phyloP scores from a whole-genome alignment of 2,113 vertebrate species.

The Pleuronectes platessa region DNA sequence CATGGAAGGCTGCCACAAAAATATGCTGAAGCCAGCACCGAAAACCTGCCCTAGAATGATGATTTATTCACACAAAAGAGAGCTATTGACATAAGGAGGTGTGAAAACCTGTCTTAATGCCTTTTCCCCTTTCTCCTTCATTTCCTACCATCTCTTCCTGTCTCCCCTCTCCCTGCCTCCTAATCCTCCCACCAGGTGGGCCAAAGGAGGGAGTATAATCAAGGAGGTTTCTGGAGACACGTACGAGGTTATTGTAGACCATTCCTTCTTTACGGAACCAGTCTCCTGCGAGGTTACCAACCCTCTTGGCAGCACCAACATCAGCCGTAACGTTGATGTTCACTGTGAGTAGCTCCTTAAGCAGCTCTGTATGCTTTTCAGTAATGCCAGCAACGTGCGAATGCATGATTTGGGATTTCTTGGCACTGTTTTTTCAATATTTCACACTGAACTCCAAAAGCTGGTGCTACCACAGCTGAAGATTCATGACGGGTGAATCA shows the following conservation, averaged over 20 bases:
- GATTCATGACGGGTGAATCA: conserved; percentile 20
- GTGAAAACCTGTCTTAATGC: conserved; percentile 45
- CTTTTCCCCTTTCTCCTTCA: conserved; percentile 33
- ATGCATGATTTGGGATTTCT: conserved; percentile 1
- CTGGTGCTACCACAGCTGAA: not conserved
- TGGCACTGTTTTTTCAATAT: conserved; percentile 10
- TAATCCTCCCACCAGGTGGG: conserved; percentile 87
- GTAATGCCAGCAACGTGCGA: not conserved
- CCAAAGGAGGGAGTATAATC: conserved; percentile 93
- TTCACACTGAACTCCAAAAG: conserved; percentile 9
- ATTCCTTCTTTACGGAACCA: conserved; percentile 95
- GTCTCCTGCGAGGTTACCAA: conserved; percentile 98
- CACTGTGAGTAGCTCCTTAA: conserved; percentile 88
- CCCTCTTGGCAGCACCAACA: conserved; percentile 94
- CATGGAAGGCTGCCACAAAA: conserved; percentile 70
- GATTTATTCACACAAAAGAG: conserved; percentile 77
- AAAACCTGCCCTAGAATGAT: conserved; percentile 67
- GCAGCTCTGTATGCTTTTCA: not conserved
- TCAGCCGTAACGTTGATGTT: conserved; percentile 96
- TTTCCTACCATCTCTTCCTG: conserved; percentile 12
- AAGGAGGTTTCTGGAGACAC: conserved; percentile 92
- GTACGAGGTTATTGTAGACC: conserved; percentile 93
- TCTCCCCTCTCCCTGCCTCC: conserved; percentile 29
- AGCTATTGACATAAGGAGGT: conserved; percentile 53
- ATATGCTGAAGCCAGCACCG: conserved; percentile 78